A percentile compares a stretch with the other conserved stretches of the same genome.
Conservation (phyloP, 2,113 vertebrate genomes). For the Chionodraco myersi region DNA sequence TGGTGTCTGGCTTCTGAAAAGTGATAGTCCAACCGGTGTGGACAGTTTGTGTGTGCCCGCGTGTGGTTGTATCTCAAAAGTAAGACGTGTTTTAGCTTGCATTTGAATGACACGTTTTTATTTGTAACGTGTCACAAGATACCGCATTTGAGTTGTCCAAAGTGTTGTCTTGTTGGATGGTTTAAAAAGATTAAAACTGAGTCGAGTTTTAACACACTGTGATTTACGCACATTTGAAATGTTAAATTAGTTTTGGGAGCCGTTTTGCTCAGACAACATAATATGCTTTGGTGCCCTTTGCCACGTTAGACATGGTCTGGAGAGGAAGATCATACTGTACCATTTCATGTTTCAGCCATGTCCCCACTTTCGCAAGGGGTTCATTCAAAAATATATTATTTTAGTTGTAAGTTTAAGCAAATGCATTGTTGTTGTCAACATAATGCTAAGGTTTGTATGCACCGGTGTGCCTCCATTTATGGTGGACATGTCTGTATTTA, state of each 20-base stretch:
- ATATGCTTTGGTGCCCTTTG: background rate
- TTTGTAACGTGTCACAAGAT: background rate
- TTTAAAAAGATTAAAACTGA: background rate
- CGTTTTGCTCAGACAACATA: background rate
- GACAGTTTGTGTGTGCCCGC: background rate
- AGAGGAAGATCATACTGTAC: background rate
- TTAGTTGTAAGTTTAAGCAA: too few relatives aligned
- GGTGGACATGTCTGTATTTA: background rate
- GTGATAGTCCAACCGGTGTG: background rate
- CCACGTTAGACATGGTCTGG: background rate
- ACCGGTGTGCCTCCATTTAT: too few relatives aligned
- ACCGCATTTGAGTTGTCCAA: background rate
- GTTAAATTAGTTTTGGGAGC: background rate
- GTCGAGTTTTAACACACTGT: background rate
- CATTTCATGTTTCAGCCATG: background rate
- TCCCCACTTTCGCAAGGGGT: too few relatives aligned
- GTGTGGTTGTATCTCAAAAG: background rate
- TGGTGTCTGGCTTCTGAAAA: background rate
- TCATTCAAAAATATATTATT: too few relatives aligned
- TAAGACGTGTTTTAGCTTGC: background rate
- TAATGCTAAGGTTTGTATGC: too few relatives aligned
- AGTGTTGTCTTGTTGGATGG: background rate
- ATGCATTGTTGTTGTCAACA: too few relatives aligned
- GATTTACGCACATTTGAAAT: background rate
- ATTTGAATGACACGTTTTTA: constrained; percentile 10